Base-by-base conservation (phyloP, 2,888 invertebrate genomes). In the Chesias legatella region DNA sequence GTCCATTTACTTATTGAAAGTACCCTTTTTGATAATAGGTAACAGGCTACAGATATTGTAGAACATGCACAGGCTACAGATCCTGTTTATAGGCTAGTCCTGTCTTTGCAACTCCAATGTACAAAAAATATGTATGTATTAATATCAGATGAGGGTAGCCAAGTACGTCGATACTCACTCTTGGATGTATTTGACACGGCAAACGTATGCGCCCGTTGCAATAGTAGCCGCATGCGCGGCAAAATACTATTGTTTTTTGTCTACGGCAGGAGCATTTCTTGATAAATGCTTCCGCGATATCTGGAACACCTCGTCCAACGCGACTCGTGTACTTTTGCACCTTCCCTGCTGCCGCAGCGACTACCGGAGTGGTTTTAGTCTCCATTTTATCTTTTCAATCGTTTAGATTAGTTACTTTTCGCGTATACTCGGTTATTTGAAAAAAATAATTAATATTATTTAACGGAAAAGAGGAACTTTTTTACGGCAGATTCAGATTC, bases 181-280 rank as follows among this genome's bases (percentile, higher is more conserved):
- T 60, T 9, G 88, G 86, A 59, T 88, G 88, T 31, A 68, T 65
- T 28, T 73, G 69, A 52, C 88, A 88, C 39, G 67, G 73, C 34
- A 85, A 48, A n/a, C 86, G 77, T 42, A 84, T 82, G 26, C 88
- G 79, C 10, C 88, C 86, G 48, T 81, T 68, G 43, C 85, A 84
- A 52, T 79, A 80, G 49, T 75, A 88, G 11, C 88, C 88, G 42
- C 88, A 88, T 13, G 82, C 69, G 35, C 85, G 68, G 51, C 88
- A 88, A 50, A 85, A 86, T 1, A 86, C 88, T 7, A 81, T 77
- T 0, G 78, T 73, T 59, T 84, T 88, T 1, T 73, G 75, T 42
- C 88, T 64, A 9, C 57, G 50, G 54, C 88, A 88, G 4, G 80
- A 74, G 60, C 88, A 88, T 51, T 67, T 78, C 28, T 76, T 74